phyloP scores from a whole-genome alignment of 2,113 vertebrate genomes.

The Pitta sordida region DNA sequence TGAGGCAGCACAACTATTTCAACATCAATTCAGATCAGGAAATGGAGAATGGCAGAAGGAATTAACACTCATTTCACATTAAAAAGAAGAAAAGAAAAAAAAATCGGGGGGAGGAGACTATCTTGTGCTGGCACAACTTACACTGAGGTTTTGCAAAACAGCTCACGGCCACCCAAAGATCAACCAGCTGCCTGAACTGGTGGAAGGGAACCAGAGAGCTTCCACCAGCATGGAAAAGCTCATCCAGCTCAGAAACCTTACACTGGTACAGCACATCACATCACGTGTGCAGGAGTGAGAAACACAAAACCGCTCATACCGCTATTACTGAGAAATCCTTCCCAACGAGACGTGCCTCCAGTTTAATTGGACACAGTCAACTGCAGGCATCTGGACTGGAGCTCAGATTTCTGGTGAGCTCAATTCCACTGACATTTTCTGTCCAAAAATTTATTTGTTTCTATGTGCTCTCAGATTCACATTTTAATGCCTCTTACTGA shows the following conservation, averaged over 20 bases:
- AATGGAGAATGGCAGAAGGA: neutral
- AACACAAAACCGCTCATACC: neutral
- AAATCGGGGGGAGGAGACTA: neutral
- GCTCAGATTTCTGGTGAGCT: neutral
- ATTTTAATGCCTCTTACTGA: neutral
- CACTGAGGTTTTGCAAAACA: neutral
- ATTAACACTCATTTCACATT: neutral
- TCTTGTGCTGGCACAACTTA: neutral
- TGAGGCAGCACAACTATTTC: constrained; percentile 33
- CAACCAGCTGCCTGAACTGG: neutral
- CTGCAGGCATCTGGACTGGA: neutral
- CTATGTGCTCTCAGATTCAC: neutral
- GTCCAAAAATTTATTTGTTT: neutral
- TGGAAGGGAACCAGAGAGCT: neutral
- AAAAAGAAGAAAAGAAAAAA: neutral
- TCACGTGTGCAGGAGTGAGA: neutral
- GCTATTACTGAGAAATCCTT: neutral
- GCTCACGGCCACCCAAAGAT: neutral
- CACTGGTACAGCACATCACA: neutral
- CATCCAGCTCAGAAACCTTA: neutral
- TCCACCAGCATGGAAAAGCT: neutral
- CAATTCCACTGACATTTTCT: neutral
- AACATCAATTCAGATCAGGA: constrained; percentile 29
- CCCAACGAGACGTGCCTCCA: neutral
- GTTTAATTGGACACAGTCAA: neutral